Evolutionary conservation across 2,113 vertebrate species (phyloP).

Genomic region (Corythornis madagascariensis): DNA sequence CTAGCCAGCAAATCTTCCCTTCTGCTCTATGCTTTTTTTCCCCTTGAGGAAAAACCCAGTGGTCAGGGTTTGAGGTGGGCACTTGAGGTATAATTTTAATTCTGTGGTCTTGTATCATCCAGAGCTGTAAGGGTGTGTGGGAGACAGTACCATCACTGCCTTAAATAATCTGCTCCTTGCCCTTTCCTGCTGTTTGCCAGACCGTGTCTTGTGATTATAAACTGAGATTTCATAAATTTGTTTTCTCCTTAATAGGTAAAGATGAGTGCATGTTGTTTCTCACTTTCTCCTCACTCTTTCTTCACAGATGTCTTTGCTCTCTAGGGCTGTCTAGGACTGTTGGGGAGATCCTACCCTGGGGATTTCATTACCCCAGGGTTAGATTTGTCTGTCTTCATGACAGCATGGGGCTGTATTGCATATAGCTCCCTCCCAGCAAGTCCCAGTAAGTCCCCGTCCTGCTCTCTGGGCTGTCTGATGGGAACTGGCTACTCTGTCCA

Average conservation of each 20-base stretch:
- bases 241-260: slow-evolving; percentile 46
- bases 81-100: background rate
- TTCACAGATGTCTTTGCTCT: background rate
- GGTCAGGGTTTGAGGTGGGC: background rate
- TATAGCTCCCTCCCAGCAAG: background rate
- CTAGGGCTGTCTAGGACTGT: background rate
- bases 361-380: background rate
- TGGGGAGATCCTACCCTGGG: background rate
- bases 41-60: background rate
- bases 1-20: background rate
- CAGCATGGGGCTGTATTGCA: background rate
- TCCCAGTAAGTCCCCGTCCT: background rate
- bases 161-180: slow-evolving; percentile 44
- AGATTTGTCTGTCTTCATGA: background rate
- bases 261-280: background rate
- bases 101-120: background rate
- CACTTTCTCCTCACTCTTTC: background rate
- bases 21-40: background rate
- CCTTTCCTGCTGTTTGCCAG: slow-evolving; percentile 58
- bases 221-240: slow-evolving; percentile 22
- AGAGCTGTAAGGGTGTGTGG: background rate
- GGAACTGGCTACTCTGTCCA: background rate
- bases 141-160: background rate
- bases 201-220: slow-evolving; percentile 4
- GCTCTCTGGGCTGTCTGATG: background rate